Conservation (phyloP, 1,140 invertebrate species). For the Dendrolimus kikuchii region DNA sequence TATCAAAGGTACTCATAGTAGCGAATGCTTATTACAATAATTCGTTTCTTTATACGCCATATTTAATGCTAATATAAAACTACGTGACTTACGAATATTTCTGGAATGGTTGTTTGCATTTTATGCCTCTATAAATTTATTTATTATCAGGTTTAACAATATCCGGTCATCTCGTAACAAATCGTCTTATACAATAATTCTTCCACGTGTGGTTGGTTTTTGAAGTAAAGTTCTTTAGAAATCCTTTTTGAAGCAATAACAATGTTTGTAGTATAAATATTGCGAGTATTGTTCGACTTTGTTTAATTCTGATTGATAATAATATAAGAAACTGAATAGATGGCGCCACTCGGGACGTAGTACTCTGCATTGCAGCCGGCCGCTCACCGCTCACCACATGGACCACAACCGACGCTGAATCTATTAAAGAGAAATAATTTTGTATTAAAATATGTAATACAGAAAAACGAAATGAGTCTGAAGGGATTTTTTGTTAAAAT, state of each 20-base stretch:
- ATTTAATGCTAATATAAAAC: conserved; percentile 9
- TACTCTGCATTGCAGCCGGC: conserved; percentile 83
- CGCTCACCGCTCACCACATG: conserved; percentile 81
- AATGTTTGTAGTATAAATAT: conserved; percentile 7
- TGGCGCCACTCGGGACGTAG: conserved; percentile 58
- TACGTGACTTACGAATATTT: conserved; percentile 14
- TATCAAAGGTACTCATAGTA: conserved; percentile 7
- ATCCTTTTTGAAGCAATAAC: conserved; percentile 7
- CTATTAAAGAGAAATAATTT: conserved; percentile 42
- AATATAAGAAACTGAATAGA: conserved; percentile 23
- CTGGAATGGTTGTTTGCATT: conserved; percentile 20
- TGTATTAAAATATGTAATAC: conserved; percentile 1
- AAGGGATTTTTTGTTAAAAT: no score
- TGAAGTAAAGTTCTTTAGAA: conserved; percentile 7
- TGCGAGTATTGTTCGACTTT: conserved; percentile 22
- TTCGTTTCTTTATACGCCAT: conserved; percentile 47
- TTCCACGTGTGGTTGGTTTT: conserved; percentile 9
- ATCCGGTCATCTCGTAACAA: conserved; percentile 28
- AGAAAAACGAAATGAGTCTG: not conserved
- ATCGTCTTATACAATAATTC: conserved; percentile 18
- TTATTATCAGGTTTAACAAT: no score
- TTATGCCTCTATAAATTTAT: conserved; percentile 16
- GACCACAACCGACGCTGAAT: conserved; percentile 78
- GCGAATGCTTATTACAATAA: conserved; percentile 42
- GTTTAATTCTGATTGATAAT: conserved; percentile 18